Conservation (phyloP, 2,797 vertebrate species). For the Pseudochirops cupreus region DNA sequence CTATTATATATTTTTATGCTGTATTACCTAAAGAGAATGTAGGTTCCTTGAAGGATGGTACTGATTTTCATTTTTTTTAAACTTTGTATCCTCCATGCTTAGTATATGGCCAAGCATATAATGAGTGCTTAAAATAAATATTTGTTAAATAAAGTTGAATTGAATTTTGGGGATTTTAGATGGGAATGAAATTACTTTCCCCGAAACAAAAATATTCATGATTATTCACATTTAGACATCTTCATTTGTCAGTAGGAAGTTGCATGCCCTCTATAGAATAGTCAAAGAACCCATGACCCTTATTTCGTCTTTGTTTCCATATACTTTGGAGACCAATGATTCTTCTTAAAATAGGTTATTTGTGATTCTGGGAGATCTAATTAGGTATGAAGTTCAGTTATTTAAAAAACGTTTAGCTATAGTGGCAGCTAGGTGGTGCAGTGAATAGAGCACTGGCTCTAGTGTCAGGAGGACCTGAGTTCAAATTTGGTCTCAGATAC, state of each 20-base stretch:
- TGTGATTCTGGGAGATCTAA: background rate
- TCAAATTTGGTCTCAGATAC: too few relatives aligned
- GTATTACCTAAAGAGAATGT: background rate
- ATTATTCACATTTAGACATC: background rate
- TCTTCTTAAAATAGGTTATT: too few relatives aligned
- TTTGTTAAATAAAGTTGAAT: background rate
- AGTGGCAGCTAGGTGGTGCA: too few relatives aligned
- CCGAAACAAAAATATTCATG: background rate
- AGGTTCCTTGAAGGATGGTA: background rate
- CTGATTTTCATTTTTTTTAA: background rate
- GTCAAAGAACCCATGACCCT: background rate
- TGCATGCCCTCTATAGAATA: background rate
- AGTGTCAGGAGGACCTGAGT: too few relatives aligned
- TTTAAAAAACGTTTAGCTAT: background rate
- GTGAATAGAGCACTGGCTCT: too few relatives aligned
- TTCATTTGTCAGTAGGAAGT: background rate
- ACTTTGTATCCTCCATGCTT: background rate
- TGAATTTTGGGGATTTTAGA: background rate
- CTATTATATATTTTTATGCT: background rate
- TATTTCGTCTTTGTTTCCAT: background rate
- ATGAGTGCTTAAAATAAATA: background rate
- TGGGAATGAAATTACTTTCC: background rate
- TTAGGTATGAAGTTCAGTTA: background rate
- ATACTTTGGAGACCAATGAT: background rate
- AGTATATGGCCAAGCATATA: background rate